These are phyloP conservation scores for Alcis repandata DNA, from an alignment of 2,888 invertebrate species.

Conservation along the genomic window DNA sequence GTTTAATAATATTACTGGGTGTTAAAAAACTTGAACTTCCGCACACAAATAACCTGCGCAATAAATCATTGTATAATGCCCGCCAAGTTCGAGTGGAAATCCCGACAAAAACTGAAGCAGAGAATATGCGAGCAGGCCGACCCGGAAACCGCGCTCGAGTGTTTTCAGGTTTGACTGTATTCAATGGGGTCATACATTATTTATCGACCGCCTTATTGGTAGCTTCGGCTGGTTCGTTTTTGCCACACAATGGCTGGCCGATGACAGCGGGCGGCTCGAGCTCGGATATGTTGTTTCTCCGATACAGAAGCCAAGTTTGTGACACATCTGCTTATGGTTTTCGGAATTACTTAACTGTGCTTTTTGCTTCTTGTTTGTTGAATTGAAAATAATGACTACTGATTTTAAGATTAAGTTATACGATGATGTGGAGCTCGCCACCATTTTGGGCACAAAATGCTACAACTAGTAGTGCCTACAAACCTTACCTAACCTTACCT, in stretches of 20 bases:
- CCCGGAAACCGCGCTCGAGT: constrained; percentile 72
- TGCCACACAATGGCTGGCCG: constrained; percentile 47
- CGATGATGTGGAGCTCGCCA: too few relatives aligned
- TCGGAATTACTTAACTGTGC: constrained; percentile 7
- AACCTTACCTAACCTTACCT: not conserved
- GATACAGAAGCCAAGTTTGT: constrained; percentile 26
- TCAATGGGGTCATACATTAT: constrained; percentile 47
- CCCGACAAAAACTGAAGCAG: constrained; percentile 56
- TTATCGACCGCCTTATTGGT: constrained; percentile 51
- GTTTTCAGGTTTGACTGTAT: constrained; percentile 71
- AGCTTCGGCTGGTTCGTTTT: constrained; percentile 42
- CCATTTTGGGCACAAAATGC: too few relatives aligned
- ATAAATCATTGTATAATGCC: constrained; percentile 59
- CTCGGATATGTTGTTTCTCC: constrained; percentile 15
- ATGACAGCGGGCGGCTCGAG: constrained; percentile 13
- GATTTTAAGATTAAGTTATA: not conserved
- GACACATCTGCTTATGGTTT: constrained; percentile 29
- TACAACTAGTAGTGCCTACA: not conserved
- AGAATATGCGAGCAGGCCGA: constrained; percentile 66
- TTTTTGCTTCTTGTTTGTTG: not conserved
- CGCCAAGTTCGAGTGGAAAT: constrained; percentile 56
- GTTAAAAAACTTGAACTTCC: not conserved
- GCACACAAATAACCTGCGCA: constrained; percentile 20
- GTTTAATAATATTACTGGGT: not conserved
- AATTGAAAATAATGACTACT: not conserved